A percentile compares a stretch with the other conserved stretches of the same genome.
Conservation (phyloP, 2,113 vertebrate species). For the Sander lucioperca region DNA sequence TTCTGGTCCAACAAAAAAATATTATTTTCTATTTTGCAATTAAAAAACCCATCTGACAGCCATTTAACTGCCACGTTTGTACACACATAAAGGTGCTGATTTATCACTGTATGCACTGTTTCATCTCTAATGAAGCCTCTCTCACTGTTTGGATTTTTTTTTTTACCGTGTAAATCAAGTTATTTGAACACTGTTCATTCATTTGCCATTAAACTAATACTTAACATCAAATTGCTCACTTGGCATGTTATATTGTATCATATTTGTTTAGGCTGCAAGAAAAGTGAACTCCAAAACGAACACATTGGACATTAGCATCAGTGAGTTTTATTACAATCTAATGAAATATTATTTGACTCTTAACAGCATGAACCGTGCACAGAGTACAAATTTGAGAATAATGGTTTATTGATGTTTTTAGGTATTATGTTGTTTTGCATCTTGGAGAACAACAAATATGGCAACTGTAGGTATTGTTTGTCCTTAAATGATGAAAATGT, state of each 20-base stretch:
- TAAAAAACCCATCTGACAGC: not conserved
- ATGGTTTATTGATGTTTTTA: constrained; percentile 39
- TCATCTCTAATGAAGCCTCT: not conserved
- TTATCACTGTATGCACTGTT: too few species aligned
- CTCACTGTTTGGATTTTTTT: not conserved
- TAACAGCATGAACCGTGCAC: constrained; percentile 19
- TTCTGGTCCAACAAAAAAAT: not conserved
- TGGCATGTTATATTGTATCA: not conserved
- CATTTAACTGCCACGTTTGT: not conserved
- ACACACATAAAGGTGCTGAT: not conserved
- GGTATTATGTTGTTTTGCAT: constrained; percentile 15
- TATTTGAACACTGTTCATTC: not conserved
- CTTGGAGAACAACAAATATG: constrained; percentile 46
- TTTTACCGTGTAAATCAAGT: not conserved
- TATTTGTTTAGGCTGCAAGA: not conserved
- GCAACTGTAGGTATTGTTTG: constrained; percentile 47
- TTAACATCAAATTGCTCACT: not conserved
- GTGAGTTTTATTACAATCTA: constrained; percentile 67
- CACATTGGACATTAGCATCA: constrained; percentile 26
- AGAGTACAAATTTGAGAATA: constrained; percentile 15
- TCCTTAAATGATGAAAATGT: constrained; percentile 26
- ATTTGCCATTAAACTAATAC: not conserved
- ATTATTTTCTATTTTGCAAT: not conserved
- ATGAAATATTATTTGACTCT: constrained; percentile 61
- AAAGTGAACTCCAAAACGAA: constrained; percentile 14